Conservation (phyloP, 2,797 vertebrate genomes). For the Betta splendens region DNA sequence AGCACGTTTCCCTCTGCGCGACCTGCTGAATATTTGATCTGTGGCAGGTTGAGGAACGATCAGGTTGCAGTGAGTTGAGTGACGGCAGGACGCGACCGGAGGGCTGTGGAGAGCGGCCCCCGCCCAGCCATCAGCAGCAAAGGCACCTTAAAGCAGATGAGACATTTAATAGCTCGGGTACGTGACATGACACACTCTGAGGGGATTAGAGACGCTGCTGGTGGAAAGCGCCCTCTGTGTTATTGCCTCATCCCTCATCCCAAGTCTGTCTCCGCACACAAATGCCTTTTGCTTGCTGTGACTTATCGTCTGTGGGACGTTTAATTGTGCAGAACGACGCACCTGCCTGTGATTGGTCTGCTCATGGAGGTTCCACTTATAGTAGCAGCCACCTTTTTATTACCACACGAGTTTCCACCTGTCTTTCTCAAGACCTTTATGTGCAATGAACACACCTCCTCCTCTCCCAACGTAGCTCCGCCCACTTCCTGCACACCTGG, state of each 20-base stretch:
- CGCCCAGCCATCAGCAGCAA: background rate
- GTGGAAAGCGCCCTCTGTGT: background rate
- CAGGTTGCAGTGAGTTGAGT: slow-evolving; percentile 52
- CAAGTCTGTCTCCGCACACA: background rate
- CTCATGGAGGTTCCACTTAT: no score
- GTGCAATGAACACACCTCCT: slow-evolving; percentile 36
- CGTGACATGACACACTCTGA: slow-evolving; percentile 15
- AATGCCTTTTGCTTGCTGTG: background rate
- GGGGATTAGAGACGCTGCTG: slow-evolving; percentile 4
- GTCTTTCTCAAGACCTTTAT: slow-evolving; percentile 14
- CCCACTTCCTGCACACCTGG: slow-evolving; percentile 62
- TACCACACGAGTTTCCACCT: background rate
- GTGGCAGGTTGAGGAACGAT: slow-evolving; percentile 29
- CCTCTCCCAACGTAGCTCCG: slow-evolving; percentile 39
- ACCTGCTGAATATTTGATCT: slow-evolving; percentile 75
- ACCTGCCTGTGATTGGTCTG: no score
- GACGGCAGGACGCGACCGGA: slow-evolving; percentile 33
- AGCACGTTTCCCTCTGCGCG: slow-evolving; percentile 17
- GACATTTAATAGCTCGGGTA: slow-evolving; percentile 38
- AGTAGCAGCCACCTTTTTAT: background rate
- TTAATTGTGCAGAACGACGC: background rate
- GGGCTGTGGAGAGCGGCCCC: slow-evolving; percentile 30
- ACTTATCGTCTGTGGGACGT: background rate
- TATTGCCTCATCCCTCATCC: background rate
- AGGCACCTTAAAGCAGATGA: slow-evolving; percentile 15